Evolutionary conservation across 2,113 vertebrate species (phyloP).

Genomic region (Motacilla alba): DNA sequence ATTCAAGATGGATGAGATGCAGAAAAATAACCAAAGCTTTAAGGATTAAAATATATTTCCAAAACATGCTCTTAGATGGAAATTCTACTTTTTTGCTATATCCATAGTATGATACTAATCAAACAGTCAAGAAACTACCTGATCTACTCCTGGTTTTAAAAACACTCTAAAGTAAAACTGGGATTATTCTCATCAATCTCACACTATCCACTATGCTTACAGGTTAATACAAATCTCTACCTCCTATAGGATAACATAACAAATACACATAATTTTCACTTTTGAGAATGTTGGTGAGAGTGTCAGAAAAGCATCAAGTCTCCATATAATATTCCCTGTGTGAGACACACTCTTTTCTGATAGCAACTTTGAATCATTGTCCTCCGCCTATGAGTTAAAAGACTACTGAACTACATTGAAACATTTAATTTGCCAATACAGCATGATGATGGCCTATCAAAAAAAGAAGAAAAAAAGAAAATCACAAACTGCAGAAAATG

Average conservation of each 20-base stretch:
- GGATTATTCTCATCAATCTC: background rate
- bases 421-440: background rate
- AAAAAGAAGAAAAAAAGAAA: too few relatives aligned
- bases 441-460: accelerated
- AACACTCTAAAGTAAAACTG: background rate
- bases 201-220: background rate
- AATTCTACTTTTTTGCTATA: background rate
- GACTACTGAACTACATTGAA: background rate
- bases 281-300: background rate
- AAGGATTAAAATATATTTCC: background rate
- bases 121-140: background rate
- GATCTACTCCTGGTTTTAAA: background rate
- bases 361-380: background rate
- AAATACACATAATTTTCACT: background rate
- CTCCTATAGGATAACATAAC: background rate
- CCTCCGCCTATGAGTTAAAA: background rate
- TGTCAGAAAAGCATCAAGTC: background rate
- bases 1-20: background rate
- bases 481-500: background rate
- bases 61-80: background rate
- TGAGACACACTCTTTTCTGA: background rate
- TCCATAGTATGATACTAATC: background rate
- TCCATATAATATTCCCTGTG: accelerated
- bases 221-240: background rate
- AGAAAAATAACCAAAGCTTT: background rate